These are phyloP conservation scores for Melanotaenia nigrans DNA, from an alignment of 2,797 vertebrate genomes.

Conservation along the genomic window DNA sequence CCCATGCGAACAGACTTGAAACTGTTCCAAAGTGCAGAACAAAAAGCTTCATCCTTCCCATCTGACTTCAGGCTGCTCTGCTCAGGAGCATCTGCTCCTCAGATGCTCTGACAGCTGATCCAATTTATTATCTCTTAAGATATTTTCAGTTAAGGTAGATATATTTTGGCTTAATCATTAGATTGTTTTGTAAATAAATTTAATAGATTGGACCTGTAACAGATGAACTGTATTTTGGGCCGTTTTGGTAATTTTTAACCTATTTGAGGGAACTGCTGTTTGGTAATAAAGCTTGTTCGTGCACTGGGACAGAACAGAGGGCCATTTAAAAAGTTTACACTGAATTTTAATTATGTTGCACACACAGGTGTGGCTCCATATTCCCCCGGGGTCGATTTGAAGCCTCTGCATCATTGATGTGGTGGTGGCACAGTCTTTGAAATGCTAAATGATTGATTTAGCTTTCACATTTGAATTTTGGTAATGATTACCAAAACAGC, in stretches of 20 bases:
- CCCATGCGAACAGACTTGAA: slow-evolving; percentile 21
- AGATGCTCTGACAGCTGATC: not conserved
- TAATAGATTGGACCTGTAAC: not conserved
- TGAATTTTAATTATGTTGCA: slow-evolving; percentile 26
- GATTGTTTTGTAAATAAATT: not conserved
- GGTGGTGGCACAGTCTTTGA: slow-evolving; percentile 18
- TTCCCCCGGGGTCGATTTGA: slow-evolving; percentile 31
- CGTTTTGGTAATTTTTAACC: not conserved
- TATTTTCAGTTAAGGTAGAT: not conserved
- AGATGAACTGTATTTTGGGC: not conserved
- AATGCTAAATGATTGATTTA: slow-evolving; percentile 46
- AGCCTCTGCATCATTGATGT: slow-evolving; percentile 46
- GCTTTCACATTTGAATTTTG: slow-evolving; percentile 21
- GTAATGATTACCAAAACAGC: not conserved
- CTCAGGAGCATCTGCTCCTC: too few relatives aligned
- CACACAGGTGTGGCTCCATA: slow-evolving; percentile 40
- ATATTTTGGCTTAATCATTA: not conserved
- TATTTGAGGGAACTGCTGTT: not conserved
- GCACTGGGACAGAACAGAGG: not conserved
- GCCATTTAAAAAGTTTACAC: not conserved
- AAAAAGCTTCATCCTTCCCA: slow-evolving; percentile 18
- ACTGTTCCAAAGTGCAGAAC: slow-evolving; percentile 20
- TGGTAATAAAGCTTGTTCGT: not conserved
- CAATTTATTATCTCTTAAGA: not conserved
- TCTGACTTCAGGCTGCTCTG: not conserved